These are phyloP conservation scores for Aphidius colemani DNA, from an alignment of 2,888 invertebrate genomes.

Conservation along the genomic window DNA sequence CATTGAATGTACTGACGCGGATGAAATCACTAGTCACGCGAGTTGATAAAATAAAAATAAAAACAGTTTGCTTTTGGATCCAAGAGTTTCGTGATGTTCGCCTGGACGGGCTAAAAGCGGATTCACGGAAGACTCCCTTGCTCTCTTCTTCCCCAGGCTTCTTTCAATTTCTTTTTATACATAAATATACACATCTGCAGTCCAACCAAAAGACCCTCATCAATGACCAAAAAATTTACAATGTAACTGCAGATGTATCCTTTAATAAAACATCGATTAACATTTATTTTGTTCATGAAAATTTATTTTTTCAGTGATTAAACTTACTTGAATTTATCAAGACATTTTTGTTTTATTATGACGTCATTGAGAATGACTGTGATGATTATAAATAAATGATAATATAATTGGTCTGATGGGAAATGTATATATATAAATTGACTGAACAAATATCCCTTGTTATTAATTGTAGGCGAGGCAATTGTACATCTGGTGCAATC, in stretches of 20 bases:
- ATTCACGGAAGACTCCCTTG: conserved; percentile 27
- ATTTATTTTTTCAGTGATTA: no score
- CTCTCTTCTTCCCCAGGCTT: background rate
- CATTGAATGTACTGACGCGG: conserved; percentile 32
- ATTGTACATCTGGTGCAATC: no score
- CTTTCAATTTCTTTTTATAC: conserved; percentile 13
- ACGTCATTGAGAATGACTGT: no score
- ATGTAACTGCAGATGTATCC: conserved; percentile 14
- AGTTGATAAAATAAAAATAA: conserved; percentile 24
- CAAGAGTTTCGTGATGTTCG: conserved; percentile 29
- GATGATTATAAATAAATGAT: background rate
- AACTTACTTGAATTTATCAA: background rate
- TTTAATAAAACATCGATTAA: conserved; percentile 17
- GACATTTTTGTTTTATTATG: background rate
- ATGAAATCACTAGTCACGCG: conserved; percentile 37
- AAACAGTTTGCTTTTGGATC: conserved; percentile 1
- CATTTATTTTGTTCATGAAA: background rate
- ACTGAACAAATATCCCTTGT: background rate
- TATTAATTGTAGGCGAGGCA: background rate
- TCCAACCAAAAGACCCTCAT: conserved; percentile 4
- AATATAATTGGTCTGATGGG: conserved; percentile 21
- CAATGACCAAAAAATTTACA: conserved; percentile 12
- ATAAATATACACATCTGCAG: conserved; percentile 4
- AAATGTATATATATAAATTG: conserved; percentile 16
- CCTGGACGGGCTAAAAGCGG: conserved; percentile 28